phyloP scores from a whole-genome alignment of 2,888 invertebrate species.

The Spisula subtruncata region DNA sequence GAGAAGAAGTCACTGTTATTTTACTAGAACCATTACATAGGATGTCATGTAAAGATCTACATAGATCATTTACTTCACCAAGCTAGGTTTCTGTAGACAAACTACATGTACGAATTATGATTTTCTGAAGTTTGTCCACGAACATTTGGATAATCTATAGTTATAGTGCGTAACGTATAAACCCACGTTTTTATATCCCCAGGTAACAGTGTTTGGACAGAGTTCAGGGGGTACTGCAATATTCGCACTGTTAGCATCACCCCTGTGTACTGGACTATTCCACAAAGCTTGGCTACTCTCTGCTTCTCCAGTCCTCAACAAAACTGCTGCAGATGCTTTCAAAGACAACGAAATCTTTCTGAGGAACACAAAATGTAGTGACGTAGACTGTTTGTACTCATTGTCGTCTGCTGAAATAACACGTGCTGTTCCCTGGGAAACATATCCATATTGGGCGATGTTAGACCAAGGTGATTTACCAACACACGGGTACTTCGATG shows the following conservation, averaged over 20 bases:
- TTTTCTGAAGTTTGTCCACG: too few relatives aligned
- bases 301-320: slow-evolving; percentile 81
- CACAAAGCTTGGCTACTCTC: slow-evolving; percentile 87
- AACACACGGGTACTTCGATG: slow-evolving; percentile 71
- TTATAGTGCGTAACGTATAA: too few relatives aligned
- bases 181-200: not conserved
- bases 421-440: slow-evolving; percentile 77
- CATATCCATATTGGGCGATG: slow-evolving; percentile 80
- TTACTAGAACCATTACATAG: too few relatives aligned
- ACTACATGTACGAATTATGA: too few relatives aligned
- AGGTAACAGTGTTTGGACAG: slow-evolving; percentile 95
- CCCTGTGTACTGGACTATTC: slow-evolving; percentile 91
- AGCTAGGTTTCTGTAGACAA: too few relatives aligned
- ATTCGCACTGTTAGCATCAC: slow-evolving; percentile 91
- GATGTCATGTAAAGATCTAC: too few relatives aligned
- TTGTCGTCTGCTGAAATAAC: slow-evolving; percentile 76
- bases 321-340: slow-evolving; percentile 77
- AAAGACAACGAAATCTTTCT: slow-evolving; percentile 80
- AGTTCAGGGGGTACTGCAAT: slow-evolving; percentile 95
- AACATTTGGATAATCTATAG: too few relatives aligned
- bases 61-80: too few relatives aligned
- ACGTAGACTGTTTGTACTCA: slow-evolving; percentile 65
- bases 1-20: too few relatives aligned
- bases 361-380: slow-evolving; percentile 61
- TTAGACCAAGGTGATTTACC: slow-evolving; percentile 82